Conservation (phyloP, 2,888 invertebrate species). For the Yponomeuta sedellus region DNA sequence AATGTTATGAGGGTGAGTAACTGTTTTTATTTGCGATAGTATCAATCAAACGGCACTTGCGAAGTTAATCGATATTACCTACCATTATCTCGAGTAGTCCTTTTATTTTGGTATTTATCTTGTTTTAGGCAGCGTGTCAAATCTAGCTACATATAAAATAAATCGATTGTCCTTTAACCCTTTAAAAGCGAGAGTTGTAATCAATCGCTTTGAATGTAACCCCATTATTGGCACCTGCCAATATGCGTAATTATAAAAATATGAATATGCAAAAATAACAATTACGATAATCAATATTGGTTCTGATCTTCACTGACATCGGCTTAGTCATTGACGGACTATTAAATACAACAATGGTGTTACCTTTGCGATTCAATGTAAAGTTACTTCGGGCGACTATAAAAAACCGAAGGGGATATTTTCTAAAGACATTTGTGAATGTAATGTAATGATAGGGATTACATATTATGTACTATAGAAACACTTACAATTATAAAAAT, state of each 20-base stretch:
- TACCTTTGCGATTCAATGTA: background rate
- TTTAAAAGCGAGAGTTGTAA: constrained; percentile 20
- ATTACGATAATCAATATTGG: constrained; percentile 60
- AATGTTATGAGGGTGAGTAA: too few relatives aligned
- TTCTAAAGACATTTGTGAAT: background rate
- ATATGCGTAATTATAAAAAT: constrained; percentile 27
- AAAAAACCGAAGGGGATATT: background rate
- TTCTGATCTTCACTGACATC: constrained; percentile 37
- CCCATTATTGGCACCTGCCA: constrained; percentile 29
- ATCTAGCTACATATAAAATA: background rate
- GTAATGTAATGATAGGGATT: background rate
- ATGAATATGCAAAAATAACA: constrained; percentile 73
- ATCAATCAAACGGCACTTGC: too few relatives aligned
- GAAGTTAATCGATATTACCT: too few relatives aligned
- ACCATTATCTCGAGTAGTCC: too few relatives aligned
- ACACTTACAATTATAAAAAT: background rate
- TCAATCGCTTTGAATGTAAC: constrained; percentile 21
- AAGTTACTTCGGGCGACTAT: background rate
- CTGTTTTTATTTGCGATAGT: too few relatives aligned
- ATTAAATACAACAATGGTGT: constrained; percentile 30
- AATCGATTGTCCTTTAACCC: constrained; percentile 24
- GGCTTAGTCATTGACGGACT: constrained; percentile 45
- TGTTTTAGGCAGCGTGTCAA: background rate
- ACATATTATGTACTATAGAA: background rate
- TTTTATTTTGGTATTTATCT: background rate